Percentiles rank a stretch among this genome's conserved stretches.
Evolutionary conservation across 23 tunicate species (phyloP).

Genomic region (Halocynthia aurantium): DNA sequence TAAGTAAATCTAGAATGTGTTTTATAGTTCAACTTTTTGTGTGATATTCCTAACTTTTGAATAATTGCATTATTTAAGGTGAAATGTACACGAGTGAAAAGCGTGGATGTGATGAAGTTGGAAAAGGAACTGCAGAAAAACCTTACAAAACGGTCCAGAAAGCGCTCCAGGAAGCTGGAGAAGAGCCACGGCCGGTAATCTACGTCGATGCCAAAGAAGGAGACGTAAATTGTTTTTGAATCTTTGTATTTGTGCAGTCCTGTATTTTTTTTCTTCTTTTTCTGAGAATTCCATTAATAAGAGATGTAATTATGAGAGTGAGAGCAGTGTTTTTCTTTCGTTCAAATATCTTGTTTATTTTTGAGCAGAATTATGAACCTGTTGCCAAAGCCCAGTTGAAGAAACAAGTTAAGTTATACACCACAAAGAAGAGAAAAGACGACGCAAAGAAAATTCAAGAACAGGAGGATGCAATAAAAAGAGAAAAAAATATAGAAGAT

Average conservation of each 20-base stretch:
- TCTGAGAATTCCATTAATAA: no score
- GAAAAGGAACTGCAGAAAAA: slow-evolving; percentile 58
- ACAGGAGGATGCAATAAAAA: slow-evolving; percentile 54
- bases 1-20: no score
- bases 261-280: not conserved
- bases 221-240: slow-evolving; percentile 9
- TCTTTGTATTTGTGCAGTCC: no score
- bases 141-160: slow-evolving; percentile 78
- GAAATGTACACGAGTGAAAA: slow-evolving; percentile 84
- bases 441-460: slow-evolving; percentile 57
- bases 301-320: no score
- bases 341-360: not conserved
- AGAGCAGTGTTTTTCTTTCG: no score
- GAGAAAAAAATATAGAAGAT: slow-evolving; percentile 86
- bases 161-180: slow-evolving; percentile 40
- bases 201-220: slow-evolving; percentile 84
- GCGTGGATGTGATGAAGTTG: slow-evolving; percentile 64
- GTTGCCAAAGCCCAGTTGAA: slow-evolving; percentile 85
- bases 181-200: slow-evolving; percentile 49
- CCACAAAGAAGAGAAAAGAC: slow-evolving; percentile 50
- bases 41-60: no score
- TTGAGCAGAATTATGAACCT: slow-evolving; percentile 57
- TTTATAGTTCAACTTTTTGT: no score
- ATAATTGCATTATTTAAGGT: slow-evolving; percentile 7
- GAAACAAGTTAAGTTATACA: slow-evolving; percentile 63